These are phyloP conservation scores for Heliconius charithonia DNA, from an alignment of 2,888 invertebrate genomes.

Conservation along the genomic window DNA sequence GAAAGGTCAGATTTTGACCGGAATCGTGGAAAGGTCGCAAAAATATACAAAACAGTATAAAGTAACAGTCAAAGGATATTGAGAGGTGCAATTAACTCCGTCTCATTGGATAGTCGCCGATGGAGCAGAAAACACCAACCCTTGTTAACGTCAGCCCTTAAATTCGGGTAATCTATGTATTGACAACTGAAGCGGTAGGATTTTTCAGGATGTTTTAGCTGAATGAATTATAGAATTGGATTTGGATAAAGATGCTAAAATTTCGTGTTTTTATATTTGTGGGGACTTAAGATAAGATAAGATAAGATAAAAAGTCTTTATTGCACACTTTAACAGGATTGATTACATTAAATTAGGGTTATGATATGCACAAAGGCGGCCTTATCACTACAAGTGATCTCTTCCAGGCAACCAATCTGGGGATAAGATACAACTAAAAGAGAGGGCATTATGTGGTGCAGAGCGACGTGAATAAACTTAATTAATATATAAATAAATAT, in stretches of 20 bases:
- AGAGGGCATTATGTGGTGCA: too few species aligned
- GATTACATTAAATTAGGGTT: too few species aligned
- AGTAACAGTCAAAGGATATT: constrained; percentile 29
- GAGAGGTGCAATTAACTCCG: constrained; percentile 45
- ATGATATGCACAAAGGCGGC: too few species aligned
- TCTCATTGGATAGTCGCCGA: constrained; percentile 47
- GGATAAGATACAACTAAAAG: too few species aligned
- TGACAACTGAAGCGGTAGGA: constrained; percentile 62
- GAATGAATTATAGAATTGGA: constrained; percentile 14
- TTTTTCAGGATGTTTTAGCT: constrained; percentile 1
- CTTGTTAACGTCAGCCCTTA: constrained; percentile 76
- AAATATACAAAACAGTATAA: not conserved
- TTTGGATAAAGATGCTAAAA: not conserved
- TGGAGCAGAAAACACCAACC: constrained; percentile 65
- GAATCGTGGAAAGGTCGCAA: not conserved
- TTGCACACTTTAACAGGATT: too few species aligned
- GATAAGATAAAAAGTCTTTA: too few species aligned
- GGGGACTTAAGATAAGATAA: too few species aligned
- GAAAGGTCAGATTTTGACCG: not conserved
- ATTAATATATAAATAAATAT: too few species aligned
- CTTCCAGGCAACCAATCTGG: too few species aligned
- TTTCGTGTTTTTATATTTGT: too few species aligned
- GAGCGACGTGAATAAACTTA: too few species aligned
- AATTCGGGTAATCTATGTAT: constrained; percentile 71
- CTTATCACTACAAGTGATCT: too few species aligned